These are phyloP conservation scores for Agrenia bidenticulata DNA, from an alignment of 2,888 invertebrate species.

Conservation along the genomic window DNA sequence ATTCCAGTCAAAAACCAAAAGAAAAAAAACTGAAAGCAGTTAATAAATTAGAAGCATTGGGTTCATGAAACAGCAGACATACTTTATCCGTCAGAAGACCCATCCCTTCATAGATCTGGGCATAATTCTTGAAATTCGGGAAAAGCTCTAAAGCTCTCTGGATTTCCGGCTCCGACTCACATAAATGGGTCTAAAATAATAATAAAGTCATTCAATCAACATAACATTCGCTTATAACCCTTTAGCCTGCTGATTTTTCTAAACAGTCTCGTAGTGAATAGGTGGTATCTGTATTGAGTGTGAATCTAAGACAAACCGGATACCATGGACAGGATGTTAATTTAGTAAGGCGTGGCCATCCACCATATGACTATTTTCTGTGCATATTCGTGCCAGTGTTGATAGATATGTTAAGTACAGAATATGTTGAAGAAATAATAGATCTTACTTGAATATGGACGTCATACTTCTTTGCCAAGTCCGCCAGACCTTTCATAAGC, in stretches of 20 bases:
- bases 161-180: constrained; percentile 76
- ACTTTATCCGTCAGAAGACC: constrained; percentile 75
- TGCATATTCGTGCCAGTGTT: too few species aligned
- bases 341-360: too few species aligned
- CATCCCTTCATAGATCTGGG: constrained; percentile 73
- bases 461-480: constrained; percentile 67
- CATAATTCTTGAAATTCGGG: constrained; percentile 65
- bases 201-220: constrained; percentile 1
- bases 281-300: too few species aligned
- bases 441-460: constrained; percentile 71
- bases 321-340: too few species aligned
- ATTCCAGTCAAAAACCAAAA: constrained; percentile 4
- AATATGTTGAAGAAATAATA: not conserved
- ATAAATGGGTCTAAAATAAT: constrained; percentile 72
- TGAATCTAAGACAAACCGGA: too few species aligned
- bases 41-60: too few species aligned
- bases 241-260: too few species aligned
- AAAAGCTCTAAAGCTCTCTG: constrained; percentile 64
- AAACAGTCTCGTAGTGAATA: too few species aligned
- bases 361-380: too few species aligned
- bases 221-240: not conserved
- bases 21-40: too few species aligned
- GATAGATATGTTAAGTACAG: not conserved
- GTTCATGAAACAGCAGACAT: too few species aligned
- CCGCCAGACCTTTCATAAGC: constrained; percentile 69